phyloP scores from a whole-genome alignment of 2,113 vertebrate species.

The Empidonax alnorum region DNA sequence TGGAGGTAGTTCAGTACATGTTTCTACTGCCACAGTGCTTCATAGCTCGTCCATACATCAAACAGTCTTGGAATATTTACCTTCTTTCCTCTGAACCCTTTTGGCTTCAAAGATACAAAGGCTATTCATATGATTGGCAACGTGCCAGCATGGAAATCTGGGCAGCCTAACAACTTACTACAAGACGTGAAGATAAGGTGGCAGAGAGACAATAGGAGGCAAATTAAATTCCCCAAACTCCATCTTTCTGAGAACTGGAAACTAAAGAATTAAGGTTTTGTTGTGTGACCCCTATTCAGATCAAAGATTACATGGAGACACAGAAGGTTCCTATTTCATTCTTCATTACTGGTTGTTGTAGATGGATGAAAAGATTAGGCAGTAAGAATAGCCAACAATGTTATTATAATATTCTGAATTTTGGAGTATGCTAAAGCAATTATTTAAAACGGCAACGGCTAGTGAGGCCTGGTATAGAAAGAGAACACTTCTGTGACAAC shows the following conservation, averaged over 20 bases:
- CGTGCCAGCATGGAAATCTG: background rate
- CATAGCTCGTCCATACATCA: conserved; percentile 32
- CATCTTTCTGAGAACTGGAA: background rate
- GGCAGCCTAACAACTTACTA: conserved; percentile 23
- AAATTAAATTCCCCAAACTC: conserved; percentile 45
- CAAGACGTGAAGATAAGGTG: conserved; percentile 16
- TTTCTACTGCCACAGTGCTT: conserved; percentile 13
- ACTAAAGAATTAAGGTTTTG: conserved; percentile 4
- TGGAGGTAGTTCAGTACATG: conserved; percentile 14
- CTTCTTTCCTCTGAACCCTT: background rate
- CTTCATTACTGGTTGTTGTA: background rate
- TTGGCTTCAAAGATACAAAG: background rate
- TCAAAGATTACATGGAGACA: background rate
- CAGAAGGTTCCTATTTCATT: background rate
- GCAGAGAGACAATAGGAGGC: conserved; percentile 6
- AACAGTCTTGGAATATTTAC: conserved; percentile 28
- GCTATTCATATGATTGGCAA: conserved; percentile 1
- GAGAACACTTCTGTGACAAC: background rate
- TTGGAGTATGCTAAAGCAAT: background rate
- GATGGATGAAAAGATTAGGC: background rate
- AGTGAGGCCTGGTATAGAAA: background rate
- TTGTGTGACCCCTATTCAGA: background rate
- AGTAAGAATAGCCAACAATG: background rate
- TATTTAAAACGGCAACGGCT: background rate
- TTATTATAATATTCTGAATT: background rate